Percentiles rank a stretch among this genome's conserved stretches.
These are phyloP conservation scores for Contarinia nasturtii DNA, from an alignment of 1,140 invertebrate genomes.

Conservation along the genomic window DNA sequence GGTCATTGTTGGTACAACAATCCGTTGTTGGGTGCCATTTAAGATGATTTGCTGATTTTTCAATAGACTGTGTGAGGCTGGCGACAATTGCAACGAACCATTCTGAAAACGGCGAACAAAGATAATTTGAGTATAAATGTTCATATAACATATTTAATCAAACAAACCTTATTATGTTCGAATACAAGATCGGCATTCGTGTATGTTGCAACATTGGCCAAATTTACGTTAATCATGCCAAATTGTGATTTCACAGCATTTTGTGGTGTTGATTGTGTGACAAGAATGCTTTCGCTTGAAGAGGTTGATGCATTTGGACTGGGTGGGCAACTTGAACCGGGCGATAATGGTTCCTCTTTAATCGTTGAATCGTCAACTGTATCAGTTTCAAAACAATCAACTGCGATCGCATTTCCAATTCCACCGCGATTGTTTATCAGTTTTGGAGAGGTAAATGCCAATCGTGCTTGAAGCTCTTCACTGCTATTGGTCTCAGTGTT, in stretches of 20 bases:
- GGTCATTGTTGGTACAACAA: conserved; percentile 37
- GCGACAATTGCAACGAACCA: conserved; percentile 10
- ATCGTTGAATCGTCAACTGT: conserved; percentile 30
- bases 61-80: conserved; percentile 33
- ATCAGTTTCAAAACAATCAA: too few relatives aligned
- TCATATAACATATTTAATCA: too few relatives aligned
- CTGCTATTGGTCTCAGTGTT: neutral
- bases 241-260: conserved; percentile 15
- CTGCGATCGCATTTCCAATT: neutral
- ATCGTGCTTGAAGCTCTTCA: neutral
- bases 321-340: conserved; percentile 41
- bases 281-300: neutral
- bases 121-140: too few relatives aligned
- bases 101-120: conserved; percentile 9
- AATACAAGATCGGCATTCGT: conserved; percentile 16
- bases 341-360: conserved; percentile 51
- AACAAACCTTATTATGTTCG: conserved; percentile 17
- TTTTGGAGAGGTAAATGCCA: neutral
- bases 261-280: conserved; percentile 4
- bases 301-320: conserved; percentile 25
- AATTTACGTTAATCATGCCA: conserved; percentile 17
- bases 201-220: conserved; percentile 27
- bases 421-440: neutral
- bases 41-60: conserved; percentile 33
- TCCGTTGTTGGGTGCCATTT: conserved; percentile 21